phyloP scores from a whole-genome alignment of 2,888 invertebrate species.

The Platycnemis pennipes region DNA sequence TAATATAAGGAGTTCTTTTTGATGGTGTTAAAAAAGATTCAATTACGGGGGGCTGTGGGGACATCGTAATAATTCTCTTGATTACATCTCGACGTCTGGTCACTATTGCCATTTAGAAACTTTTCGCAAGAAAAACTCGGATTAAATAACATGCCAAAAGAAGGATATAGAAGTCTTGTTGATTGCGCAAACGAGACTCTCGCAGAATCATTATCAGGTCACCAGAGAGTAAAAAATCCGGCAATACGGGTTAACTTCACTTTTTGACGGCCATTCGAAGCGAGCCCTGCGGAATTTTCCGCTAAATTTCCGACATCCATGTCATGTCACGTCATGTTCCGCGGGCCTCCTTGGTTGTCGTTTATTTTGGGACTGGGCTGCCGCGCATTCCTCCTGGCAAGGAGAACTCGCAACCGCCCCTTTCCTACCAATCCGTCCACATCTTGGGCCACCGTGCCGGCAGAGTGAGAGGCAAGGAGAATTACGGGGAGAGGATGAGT shows the following conservation, averaged over 20 bases:
- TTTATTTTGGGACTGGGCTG: conserved; percentile 19
- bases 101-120: not conserved
- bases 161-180: not conserved
- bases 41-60: not conserved
- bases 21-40: not conserved
- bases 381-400: conserved; percentile 22
- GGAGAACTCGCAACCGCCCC: not conserved
- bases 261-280: conserved; percentile 45
- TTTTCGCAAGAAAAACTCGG: not conserved
- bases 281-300: conserved; percentile 50
- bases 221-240: not conserved
- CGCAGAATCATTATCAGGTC: conserved; percentile 2
- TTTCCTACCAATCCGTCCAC: not conserved
- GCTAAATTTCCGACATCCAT: conserved; percentile 63
- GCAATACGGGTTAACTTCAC: not conserved
- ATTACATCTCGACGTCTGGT: not conserved
- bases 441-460: not conserved
- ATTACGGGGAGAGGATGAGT: not conserved
- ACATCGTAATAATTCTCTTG: not conserved
- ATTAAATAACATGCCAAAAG: not conserved
- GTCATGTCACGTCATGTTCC: conserved; percentile 65
- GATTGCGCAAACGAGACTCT: not conserved
- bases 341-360: conserved; percentile 3
- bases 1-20: not conserved
- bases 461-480: not conserved